Base-by-base conservation (phyloP, 2,113 vertebrate genomes). In the Periophthalmus modestus region DNA sequence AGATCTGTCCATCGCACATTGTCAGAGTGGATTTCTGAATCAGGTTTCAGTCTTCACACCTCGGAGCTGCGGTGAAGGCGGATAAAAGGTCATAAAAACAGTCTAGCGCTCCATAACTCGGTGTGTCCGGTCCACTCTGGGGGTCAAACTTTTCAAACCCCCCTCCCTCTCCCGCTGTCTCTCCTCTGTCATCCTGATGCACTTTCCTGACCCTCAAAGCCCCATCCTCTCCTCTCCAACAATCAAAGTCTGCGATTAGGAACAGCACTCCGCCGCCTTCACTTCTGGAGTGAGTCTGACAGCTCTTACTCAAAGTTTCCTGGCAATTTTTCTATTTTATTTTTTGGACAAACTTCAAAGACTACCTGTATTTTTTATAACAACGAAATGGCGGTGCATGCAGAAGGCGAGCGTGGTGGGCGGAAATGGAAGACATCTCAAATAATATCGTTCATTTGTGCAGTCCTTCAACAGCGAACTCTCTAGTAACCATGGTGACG, bases 201-300 rank as follows among this genome's bases (percentile, higher is more conserved):
- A 39, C 34, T 65, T 43, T 12, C 3, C 28, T 63, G 61, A 63
- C 61, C 61, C 61, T 39, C 28, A 9, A 19, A 61, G 13, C 28
- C 15, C 62, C 62, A 65, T 43, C 62, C 18, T 65, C 34, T 65
- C 18, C 33, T 43, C 62, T 65, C 15, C 3, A 5, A 28, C 34
- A 39, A 65, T 65, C 62, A 65, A 65, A 65, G 34, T n/a, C 34
- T 34, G 5, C 33, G 61, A 39, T 65, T 65, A 65, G 62, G 39
- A 65, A 65, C 33, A 19, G 61, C 16, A 18, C 62, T 65, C 19
- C 10, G 34, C 34, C 10, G 7, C 18, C 16, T 5, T 16, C 18
- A 18, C 18, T 39, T 16, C 39, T 43, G n/a, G 34, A 65, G 34
- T 65, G 5, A 7, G 9, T 62, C 28, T 33, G 24, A 34, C 59